Base-by-base conservation (phyloP, 2,888 invertebrate species). In the Pseudeuparius sepicola region DNA sequence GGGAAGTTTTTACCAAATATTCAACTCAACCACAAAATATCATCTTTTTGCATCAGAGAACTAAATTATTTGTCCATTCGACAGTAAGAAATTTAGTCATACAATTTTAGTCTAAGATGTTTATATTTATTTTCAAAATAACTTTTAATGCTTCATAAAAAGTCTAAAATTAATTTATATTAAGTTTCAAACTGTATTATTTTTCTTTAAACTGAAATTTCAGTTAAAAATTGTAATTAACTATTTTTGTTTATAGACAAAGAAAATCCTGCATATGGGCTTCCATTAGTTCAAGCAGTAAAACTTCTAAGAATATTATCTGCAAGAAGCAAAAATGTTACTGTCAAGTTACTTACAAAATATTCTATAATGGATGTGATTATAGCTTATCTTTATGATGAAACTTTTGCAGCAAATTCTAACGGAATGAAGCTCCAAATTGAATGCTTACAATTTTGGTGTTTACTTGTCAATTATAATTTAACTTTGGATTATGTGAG, bases 281-380 rank as follows among this genome's bases (percentile, higher is more conserved):
- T 72, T 44, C 84, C 88, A 3, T 63, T 84, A 40, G 57, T 75
- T 33, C 66, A 74, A 31, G 83, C 83, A 5, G 54, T 90, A 11
- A 85, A 81, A 55, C 62, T 90, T 3, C 60, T 87, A 18, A 69
- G 88, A 48, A 65, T 86, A 32, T 56, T 90, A 16, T 69, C 78
- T 15, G 67, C 75, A 20, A 73, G 80, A 50, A 71, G 67, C 27
- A 61, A 60, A 50, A 63, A 66, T 41, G 61, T 75, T 37, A 71
- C 73, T 4, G 56, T 60, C 7, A 53, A 63, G 32, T 57, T 80
- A 40, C 58, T 74, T 25, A 56, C 60, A 10, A 71, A 70, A 32
- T 66, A 71, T 53, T 59, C 67, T 37, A 61, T 78, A 32, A 44
- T 75, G 33, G 66, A 68, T 44, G 64, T 68, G 13, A 50, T 78